Evolutionary conservation across 2,113 vertebrate species (phyloP).

Genomic region (Noturus placidus): DNA sequence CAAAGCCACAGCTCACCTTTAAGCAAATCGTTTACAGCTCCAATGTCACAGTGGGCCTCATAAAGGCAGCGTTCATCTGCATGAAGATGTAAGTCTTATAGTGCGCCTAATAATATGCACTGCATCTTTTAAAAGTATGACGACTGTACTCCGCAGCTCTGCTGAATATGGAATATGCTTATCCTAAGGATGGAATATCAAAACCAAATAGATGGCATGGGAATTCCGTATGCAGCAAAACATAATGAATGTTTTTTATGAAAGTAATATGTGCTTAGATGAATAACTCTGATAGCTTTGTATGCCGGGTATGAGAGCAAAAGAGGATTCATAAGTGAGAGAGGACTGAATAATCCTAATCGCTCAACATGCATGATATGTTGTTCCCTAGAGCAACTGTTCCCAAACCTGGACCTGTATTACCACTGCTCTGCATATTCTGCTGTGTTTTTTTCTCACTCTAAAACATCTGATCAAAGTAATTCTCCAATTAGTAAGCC

Average conservation of each 20-base stretch:
- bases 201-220: conserved; percentile 4
- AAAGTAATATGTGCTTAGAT: conserved; percentile 9
- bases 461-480: conserved; percentile 52
- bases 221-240: conserved; percentile 1
- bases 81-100: conserved; percentile 14
- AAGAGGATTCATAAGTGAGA: conserved; percentile 18
- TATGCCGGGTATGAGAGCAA: not conserved
- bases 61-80: conserved; percentile 21
- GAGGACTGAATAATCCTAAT: conserved; percentile 31
- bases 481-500: conserved; percentile 4
- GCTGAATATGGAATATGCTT: conserved; percentile 6
- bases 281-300: conserved; percentile 10
- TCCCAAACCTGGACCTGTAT: not conserved
- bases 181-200: not conserved
- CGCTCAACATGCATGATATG: conserved; percentile 69
- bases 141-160: not conserved
- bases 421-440: not conserved
- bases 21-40: conserved; percentile 31
- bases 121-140: not conserved
- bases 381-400: conserved; percentile 60
- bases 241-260: conserved; percentile 3
- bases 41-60: conserved; percentile 7
- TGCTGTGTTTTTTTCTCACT: not conserved
- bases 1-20: conserved; percentile 21
- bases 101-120: not conserved